These are phyloP conservation scores for Microdon myrmicae DNA, from an alignment of 2,888 invertebrate species.

Conservation along the genomic window DNA sequence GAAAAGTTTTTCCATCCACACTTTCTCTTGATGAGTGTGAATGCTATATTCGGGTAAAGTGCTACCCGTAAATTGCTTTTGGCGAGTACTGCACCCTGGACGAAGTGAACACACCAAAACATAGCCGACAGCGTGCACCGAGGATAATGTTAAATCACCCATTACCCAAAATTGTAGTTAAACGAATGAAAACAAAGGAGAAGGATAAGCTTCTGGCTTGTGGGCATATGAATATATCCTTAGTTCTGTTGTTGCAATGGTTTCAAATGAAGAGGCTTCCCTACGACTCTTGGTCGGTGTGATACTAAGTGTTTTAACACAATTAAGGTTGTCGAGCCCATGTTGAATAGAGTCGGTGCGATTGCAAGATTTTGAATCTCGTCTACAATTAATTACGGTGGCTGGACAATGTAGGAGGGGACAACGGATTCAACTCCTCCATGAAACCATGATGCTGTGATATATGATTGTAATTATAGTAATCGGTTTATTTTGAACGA, in stretches of 20 bases:
- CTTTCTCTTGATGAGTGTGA: too few relatives aligned
- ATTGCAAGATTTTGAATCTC: too few relatives aligned
- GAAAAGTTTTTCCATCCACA: too few relatives aligned
- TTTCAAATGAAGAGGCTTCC: conserved; percentile 6
- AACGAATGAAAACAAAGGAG: background rate
- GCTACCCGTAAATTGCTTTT: conserved; percentile 8
- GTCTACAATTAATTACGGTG: too few relatives aligned
- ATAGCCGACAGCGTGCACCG: conserved; percentile 17
- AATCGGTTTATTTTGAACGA: too few relatives aligned
- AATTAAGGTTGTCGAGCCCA: conserved; percentile 11
- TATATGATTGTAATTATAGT: too few relatives aligned
- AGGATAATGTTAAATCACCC: conserved; percentile 30
- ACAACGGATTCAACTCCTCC: too few relatives aligned
- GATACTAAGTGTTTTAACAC: conserved; percentile 21
- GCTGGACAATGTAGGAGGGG: too few relatives aligned
- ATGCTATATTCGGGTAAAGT: too few relatives aligned
- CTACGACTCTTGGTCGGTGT: conserved; percentile 10
- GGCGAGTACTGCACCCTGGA: conserved; percentile 4
- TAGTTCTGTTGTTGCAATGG: conserved; percentile 1
- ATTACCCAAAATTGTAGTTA: conserved; percentile 12
- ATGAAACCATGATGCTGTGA: too few relatives aligned
- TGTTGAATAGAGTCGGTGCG: too few relatives aligned
- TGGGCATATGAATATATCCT: background rate
- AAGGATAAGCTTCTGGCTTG: conserved; percentile 1
- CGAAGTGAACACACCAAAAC: conserved; percentile 1